Percentiles rank a stretch among this genome's conserved stretches.
Evolutionary conservation across 1,140 invertebrate genomes (phyloP).

Genomic region (Eciton burchellii): DNA sequence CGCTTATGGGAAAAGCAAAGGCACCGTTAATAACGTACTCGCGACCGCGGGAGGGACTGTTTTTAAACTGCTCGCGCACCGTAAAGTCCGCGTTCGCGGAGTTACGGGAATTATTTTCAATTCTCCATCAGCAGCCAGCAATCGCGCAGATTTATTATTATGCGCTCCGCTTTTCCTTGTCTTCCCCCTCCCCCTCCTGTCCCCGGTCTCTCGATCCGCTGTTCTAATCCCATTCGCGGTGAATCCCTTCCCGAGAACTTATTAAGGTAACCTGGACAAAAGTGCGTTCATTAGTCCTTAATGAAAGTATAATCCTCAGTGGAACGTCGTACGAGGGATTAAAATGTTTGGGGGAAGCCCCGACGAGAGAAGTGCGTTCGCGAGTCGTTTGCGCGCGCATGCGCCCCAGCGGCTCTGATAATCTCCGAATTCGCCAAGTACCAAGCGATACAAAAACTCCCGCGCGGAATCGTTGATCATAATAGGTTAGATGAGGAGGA

Average conservation of each 20-base stretch:
- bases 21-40: too few species aligned
- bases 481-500: not conserved
- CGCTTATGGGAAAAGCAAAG: too few species aligned
- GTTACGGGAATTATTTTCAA: not conserved
- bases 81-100: not conserved
- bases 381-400: slow-evolving; percentile 12
- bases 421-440: slow-evolving; percentile 4
- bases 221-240: slow-evolving; percentile 25
- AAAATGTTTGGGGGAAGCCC: slow-evolving; percentile 39
- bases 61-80: not conserved
- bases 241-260: slow-evolving; percentile 44
- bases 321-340: slow-evolving; percentile 48
- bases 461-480: not conserved
- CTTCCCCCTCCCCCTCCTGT: too few species aligned
- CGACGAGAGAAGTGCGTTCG: slow-evolving; percentile 45
- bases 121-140: not conserved
- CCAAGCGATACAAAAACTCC: slow-evolving; percentile 14
- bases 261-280: slow-evolving; percentile 52
- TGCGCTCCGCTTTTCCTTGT: slow-evolving; percentile 4
- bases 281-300: slow-evolving; percentile 52
- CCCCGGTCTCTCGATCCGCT: not conserved
- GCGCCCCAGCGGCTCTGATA: slow-evolving; percentile 35
- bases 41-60: too few species aligned
- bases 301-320: slow-evolving; percentile 50
- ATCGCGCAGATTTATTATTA: slow-evolving; percentile 39